Evolutionary conservation across 1,140 invertebrate genomes (phyloP).

Genomic region (Drosophila leontia): DNA sequence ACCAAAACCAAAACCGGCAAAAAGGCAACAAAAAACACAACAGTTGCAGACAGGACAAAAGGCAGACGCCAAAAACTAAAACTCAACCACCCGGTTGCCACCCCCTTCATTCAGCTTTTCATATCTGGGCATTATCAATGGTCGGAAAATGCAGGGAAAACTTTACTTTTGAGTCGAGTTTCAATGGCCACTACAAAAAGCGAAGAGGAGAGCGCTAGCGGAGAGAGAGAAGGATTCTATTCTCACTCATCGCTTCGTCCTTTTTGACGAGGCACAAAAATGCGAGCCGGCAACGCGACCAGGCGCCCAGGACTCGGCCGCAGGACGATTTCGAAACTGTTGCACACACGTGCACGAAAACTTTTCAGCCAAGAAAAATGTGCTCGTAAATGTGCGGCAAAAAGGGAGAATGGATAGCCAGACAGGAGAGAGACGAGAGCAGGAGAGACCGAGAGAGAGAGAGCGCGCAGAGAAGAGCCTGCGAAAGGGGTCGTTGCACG

Average conservation of each 20-base stretch:
- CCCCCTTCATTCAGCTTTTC: neutral
- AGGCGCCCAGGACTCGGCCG: conserved; percentile 60
- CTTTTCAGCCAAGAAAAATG: conserved; percentile 33
- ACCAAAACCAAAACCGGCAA: conserved; percentile 27
- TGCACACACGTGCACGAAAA: conserved; percentile 64
- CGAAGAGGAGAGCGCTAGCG: conserved; percentile 6
- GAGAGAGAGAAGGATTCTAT: conserved; percentile 26
- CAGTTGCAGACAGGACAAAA: conserved; percentile 61
- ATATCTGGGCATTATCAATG: conserved; percentile 24
- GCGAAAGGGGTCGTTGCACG: conserved; percentile 76
- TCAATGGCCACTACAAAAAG: conserved; percentile 52
- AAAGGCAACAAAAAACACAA: conserved; percentile 31
- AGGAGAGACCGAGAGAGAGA: conserved; percentile 3
- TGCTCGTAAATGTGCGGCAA: conserved; percentile 29
- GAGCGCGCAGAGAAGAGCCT: conserved; percentile 8
- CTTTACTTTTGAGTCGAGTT: conserved; percentile 75
- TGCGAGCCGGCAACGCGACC: conserved; percentile 72
- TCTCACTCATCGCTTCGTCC: conserved; percentile 77
- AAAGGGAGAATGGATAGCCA: conserved; percentile 73
- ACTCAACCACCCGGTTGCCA: conserved; percentile 6
- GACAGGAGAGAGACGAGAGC: conserved; percentile 25
- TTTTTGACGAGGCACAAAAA: conserved; percentile 80
- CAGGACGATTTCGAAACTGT: conserved; percentile 61
- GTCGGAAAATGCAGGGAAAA: conserved; percentile 43
- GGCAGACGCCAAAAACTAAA: conserved; percentile 67